Base-by-base conservation (phyloP, 2,113 vertebrate species). In the Aegotheles bennettii region DNA sequence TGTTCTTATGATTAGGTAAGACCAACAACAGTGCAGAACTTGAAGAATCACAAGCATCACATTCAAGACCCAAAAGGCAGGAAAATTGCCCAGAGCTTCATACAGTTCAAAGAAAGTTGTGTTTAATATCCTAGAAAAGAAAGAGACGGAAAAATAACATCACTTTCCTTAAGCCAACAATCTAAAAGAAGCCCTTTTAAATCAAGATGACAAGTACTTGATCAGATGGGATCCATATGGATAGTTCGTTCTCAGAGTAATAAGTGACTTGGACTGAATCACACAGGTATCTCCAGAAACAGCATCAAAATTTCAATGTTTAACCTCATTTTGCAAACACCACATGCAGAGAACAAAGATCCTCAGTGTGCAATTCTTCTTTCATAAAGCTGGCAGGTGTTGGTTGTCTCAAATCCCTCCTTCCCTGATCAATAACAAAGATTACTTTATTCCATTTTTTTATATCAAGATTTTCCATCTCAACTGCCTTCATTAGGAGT, bases 41-140 rank as follows among this genome's bases (percentile, higher is more conserved):
- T 99, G 99, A 96, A 99, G 97, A 96, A 99, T 87, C 51, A 99
- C 93, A 77, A 99, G 98, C 88, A 99, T 98, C 77, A 98, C 87
- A 71, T 99, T 99, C 97, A 99, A 99, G 95, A 99, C 96, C 99
- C 99, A 99, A 97, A 99, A 99, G 95, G 99, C 99, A 36, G 99
- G 99, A 96, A 98, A 99, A 78, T 98, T 99, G 73, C 99, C 99
- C n/a, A 99, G 98, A 40, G 99, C 98, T 97, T 99, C 99, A 98
- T 99, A 99, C 94, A 99, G 98, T 98, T 99, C 99, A 95, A 99
- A 99, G 65, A 99, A 92, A 2, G 99, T 99, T 59, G 98, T 98
- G 87, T 99, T 99, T 97, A 99, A 98, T 98, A 99, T 98, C 99
- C 99, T 99, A 88, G 57, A 75, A 84, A 67, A 95, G 77, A 97